These are phyloP conservation scores for Okapia johnstoni DNA, from an alignment of 2,113 vertebrate species.

Conservation along the genomic window DNA sequence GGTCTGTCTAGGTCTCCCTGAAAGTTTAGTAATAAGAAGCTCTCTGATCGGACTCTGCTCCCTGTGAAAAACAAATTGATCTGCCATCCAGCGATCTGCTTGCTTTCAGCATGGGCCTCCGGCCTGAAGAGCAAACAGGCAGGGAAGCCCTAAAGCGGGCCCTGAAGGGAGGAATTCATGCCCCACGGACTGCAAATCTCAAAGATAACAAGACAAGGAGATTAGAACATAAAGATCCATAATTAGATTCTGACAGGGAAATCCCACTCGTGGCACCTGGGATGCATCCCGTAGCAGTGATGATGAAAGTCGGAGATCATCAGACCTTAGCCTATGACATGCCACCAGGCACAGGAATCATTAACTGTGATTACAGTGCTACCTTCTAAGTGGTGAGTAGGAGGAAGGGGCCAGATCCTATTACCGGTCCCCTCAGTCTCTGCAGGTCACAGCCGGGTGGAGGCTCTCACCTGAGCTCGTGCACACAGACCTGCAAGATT, in stretches of 20 bases:
- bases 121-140: not conserved
- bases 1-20: not conserved
- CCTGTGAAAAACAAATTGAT: not conserved
- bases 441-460: too few species aligned
- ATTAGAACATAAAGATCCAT: not conserved
- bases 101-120: not conserved
- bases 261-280: not conserved
- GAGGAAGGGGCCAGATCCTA: not conserved
- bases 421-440: accelerated
- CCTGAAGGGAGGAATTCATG: not conserved
- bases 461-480: not conserved
- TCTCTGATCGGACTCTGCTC: not conserved
- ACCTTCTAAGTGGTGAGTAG: not conserved
- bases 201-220: not conserved
- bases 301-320: not conserved
- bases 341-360: not conserved
- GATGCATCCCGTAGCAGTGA: not conserved
- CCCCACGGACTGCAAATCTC: not conserved
- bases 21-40: not conserved
- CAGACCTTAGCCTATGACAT: not conserved
- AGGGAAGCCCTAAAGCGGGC: accelerated
- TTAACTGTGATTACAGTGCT: conserved; percentile 17
- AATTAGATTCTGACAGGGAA: not conserved
- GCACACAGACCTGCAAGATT: not conserved
- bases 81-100: not conserved